Base-by-base conservation (phyloP, 2,888 invertebrate species). In the Buathra laborator region DNA sequence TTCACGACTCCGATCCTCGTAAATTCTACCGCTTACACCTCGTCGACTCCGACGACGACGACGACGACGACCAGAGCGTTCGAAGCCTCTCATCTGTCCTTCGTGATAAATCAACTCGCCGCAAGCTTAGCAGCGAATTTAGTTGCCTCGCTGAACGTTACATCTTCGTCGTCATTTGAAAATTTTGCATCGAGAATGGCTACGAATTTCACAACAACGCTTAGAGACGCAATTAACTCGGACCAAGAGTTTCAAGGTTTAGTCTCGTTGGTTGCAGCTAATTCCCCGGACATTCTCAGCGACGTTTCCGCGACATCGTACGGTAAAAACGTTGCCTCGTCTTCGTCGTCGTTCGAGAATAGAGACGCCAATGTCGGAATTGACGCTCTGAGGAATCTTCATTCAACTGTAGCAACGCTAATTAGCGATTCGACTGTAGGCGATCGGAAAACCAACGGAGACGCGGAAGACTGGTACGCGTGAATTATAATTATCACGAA, bases 91-190 rank as follows among this genome's bases (percentile, higher is more conserved):
- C 80, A 88, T 71, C 75, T 92, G 1, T 86, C 91, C 7, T 77
- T 89, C 14, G 59, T 90, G 2, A 85, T 93, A 66, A 78, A 81
- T 76, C 83, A 81, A 5, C 72, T 87, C 4, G 89, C 87, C 0
- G 89, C 88, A 53, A 90, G 89, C 79, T 68, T 93, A 0, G 89
- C 89, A 0, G 86, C 90, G n/a, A 89, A 88, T 72, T 84, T 93
- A 3, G 59, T 86, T 24, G 86, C 86, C 10, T 86, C 88, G 4
- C 76, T 87, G 6, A 92, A 91, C 70, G 48, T 86, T 2, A 90
- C 91, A 1, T 76, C 86, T 6, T 75, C 83, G 1, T 86, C 85
- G 0, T 46, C 91, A 4, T 53, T 84, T 14, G 89, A 89, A 24
- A 89, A 88, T 67, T 89, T 92, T 0, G 88, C 90, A 14, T 81